Evolutionary conservation across 2,113 vertebrate species (phyloP), one percentile per base, ranked within the genome.

Genomic region (Nibea albiflora): DNA sequence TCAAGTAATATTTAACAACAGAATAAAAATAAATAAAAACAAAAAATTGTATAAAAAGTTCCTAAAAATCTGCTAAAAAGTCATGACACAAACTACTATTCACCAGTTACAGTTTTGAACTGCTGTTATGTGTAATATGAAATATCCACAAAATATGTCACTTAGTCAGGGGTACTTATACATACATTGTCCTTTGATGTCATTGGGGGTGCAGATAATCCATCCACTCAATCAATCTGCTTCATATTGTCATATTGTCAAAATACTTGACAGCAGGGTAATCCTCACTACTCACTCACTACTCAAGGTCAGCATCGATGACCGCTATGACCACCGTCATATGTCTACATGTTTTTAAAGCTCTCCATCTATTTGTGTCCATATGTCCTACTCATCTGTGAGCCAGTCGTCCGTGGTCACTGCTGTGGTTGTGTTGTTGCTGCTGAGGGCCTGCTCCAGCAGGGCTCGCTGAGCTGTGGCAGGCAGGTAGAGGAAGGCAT

Each of bases 401-500:
- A 53, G 31, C 85, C 85, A 89, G 83, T 78, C 85, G 10, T 80
- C 81, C 12, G 74, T 22, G 39, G 78, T 76, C 26, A 9, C 5
- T 0, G 65, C 73, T 0, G 53, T 4, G 26, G 89, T 89, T 26
- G 92, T 86, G 84, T 92, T 93, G 52, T 93, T 89, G 85, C 94
- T 93, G 64, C 76, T 76, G 62, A 90, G 60, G 1, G 88, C 86
- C 67, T 95, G 90, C 44, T 94, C 92, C 74, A 94, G 84, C 57
- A 94, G 61, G 16, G 91, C 90, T 35, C 76, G 87, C 69, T 94
- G 94, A 64, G 93, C 85, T 0, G 66, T 66, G 4, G 95, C 91
- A 0, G 95, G 95, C 68, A 96, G 90, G 84, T 96, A 95, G 47
- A 96, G 90, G 86, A 95, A 95, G 52, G 90, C 78, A 4, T 95